phyloP scores from a whole-genome alignment of 2,888 invertebrate species.

The Galerucella calmariensis region DNA sequence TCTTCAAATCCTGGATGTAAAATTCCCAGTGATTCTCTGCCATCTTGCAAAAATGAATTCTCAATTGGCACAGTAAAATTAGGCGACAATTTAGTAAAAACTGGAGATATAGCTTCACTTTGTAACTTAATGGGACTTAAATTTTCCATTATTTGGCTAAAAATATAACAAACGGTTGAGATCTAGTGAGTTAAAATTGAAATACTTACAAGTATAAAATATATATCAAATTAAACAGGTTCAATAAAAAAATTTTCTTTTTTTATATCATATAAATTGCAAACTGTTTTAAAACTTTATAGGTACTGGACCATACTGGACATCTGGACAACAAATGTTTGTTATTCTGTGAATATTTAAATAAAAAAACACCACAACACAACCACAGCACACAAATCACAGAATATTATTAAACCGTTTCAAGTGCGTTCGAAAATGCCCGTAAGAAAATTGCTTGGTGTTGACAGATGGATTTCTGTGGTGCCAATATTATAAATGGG shows the following conservation, averaged over 20 bases:
- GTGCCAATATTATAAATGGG: neutral
- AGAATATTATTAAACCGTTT: neutral
- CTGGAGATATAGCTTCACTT: neutral
- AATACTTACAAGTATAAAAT: slow-evolving; percentile 1
- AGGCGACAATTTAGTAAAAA: neutral
- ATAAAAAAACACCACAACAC: neutral
- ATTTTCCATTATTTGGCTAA: neutral
- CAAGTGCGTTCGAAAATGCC: neutral
- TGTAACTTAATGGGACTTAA: neutral
- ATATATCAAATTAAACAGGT: neutral
- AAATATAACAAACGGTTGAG: neutral
- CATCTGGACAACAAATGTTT: no score
- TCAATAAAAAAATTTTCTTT: neutral
- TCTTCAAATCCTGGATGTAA: slow-evolving; percentile 38
- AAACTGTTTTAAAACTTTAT: neutral
- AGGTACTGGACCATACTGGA: no score
- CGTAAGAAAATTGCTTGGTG: neutral
- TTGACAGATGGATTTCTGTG: neutral
- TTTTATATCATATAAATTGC: neutral
- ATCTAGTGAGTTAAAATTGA: neutral
- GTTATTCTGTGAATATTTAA: neutral
- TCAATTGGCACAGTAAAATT: neutral
- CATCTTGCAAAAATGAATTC: slow-evolving; percentile 16
- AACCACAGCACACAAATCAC: neutral
- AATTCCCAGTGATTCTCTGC: slow-evolving; percentile 40